Base-by-base conservation (phyloP, 1,140 invertebrate species). In the Procambarus clarkii region DNA sequence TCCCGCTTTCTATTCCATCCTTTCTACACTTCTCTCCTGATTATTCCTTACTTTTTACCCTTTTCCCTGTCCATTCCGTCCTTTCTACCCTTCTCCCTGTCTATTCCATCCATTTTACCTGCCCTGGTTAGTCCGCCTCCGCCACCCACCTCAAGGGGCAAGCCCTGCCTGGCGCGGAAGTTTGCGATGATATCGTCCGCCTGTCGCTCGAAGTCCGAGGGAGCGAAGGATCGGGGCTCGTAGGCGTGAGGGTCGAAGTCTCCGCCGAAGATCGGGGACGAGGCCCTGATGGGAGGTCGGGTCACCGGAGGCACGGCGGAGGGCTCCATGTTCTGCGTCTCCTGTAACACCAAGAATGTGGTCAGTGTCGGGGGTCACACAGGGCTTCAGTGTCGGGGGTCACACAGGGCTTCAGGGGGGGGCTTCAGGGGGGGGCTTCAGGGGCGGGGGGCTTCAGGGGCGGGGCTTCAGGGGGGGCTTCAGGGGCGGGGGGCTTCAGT, bases 121-220 rank as follows among this genome's bases (percentile, higher is more conserved):
- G 8, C 8, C 13, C 44, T n/a, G 7, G 5, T 15, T 21, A 34
- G 34, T 34, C 34, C 34, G 1, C 34, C 24, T 44, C 1, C 44
- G 4, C 3, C 3, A 74, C 92, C 88, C 64, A 93, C 92, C 84
- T 93, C 92, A 13, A 93, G 76, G 54, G 91, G 91, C 7, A 90
- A 76, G 11, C 88, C 87, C 58, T 92, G 91, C 79, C 92, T 89
- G 88, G 92, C 92, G 11, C 92, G 85, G 92, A 93, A 93, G 80
- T 93, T 93, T 48, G 92, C 92, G 69, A 93, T 93, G 91, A 93
- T 93, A 77, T 93, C 92, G 46, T 93, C 92, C 2, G 92, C 92
- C 85, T 93, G 90, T 45, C 92, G 91, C 92, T 93, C 92, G 77
- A 93, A 82, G 76, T 92, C 93, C 11, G 91, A 48, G 83, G 85